Conservation (phyloP, 1,140 invertebrate species). For the Drosophila triauraria region DNA sequence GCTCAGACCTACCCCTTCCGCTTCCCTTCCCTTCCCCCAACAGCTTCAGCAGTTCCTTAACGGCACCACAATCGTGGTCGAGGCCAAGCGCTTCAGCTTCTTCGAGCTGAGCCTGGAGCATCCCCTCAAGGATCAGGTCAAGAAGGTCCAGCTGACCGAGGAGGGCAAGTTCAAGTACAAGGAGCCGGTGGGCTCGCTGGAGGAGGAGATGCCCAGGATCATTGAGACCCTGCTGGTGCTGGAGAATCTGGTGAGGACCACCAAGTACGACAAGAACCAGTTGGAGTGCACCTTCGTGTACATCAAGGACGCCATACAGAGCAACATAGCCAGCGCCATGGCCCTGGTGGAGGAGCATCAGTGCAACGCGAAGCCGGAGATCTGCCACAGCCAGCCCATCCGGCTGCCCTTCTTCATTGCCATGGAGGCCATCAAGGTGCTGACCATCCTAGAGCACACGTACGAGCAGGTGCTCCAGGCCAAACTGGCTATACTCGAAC, state of each 20-base stretch:
- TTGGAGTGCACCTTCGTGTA: not conserved
- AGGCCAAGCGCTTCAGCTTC: fast-evolving
- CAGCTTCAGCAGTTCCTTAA: conserved; percentile 1
- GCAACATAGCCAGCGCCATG: conserved; percentile 31
- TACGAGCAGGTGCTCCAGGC: conserved; percentile 23
- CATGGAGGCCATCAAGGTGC: conserved; percentile 36
- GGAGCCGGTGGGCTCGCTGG: not conserved
- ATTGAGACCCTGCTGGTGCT: conserved; percentile 23
- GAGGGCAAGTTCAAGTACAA: not conserved
- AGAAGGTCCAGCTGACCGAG: not conserved
- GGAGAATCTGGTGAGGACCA: not conserved
- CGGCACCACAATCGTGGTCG: not conserved
- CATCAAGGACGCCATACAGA: conserved; percentile 21
- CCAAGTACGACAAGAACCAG: not conserved
- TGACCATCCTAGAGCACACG: conserved; percentile 24
- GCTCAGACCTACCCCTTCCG: not conserved
- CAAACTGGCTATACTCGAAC: too few relatives aligned
- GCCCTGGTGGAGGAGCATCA: not conserved
- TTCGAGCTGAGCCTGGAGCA: conserved; percentile 19
- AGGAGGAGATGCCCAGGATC: conserved; percentile 35
- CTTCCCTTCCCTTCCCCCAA: too few relatives aligned
- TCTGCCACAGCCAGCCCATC: not conserved
- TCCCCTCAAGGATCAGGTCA: conserved; percentile 24
- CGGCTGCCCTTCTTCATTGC: conserved; percentile 1
- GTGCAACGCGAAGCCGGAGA: not conserved